phyloP scores from a whole-genome alignment of 1,140 invertebrate genomes.

The Drosophila erecta region DNA sequence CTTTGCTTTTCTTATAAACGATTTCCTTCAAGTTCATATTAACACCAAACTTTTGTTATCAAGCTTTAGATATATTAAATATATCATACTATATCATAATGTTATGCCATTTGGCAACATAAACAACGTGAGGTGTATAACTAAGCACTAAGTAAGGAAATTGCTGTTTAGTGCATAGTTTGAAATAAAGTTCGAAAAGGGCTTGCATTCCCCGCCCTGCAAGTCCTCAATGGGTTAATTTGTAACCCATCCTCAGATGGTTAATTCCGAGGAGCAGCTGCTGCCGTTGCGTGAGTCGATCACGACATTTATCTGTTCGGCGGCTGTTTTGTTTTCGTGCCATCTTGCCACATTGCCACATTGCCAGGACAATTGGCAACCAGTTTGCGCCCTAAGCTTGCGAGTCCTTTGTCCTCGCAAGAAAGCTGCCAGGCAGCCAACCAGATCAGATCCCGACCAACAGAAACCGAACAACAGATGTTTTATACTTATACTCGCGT shows the following conservation, averaged over 20 bases:
- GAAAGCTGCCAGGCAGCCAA: slow-evolving; percentile 57
- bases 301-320: slow-evolving; percentile 61
- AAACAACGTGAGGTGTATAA: too few species aligned
- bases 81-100: too few species aligned
- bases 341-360: slow-evolving; percentile 26
- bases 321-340: slow-evolving; percentile 41
- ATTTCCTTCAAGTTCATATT: too few species aligned
- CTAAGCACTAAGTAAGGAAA: too few species aligned
- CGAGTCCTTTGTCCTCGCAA: slow-evolving; percentile 69
- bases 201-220: neutral
- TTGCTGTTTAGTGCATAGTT: too few species aligned
- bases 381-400: slow-evolving; percentile 79
- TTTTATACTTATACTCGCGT: slow-evolving; percentile 46
- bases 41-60: too few species aligned
- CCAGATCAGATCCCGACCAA: slow-evolving; percentile 10
- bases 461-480: slow-evolving; percentile 61
- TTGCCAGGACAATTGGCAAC: slow-evolving; percentile 65
- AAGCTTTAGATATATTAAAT: neutral
- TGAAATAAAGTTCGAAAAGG: too few species aligned
- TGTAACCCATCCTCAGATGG: slow-evolving; percentile 30
- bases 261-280: slow-evolving; percentile 41
- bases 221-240: slow-evolving; percentile 36
- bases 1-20: neutral
- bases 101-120: too few species aligned
- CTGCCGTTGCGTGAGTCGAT: slow-evolving; percentile 43